phyloP scores from a whole-genome alignment of 2,113 vertebrate species.

The Rhombomys opimus region DNA sequence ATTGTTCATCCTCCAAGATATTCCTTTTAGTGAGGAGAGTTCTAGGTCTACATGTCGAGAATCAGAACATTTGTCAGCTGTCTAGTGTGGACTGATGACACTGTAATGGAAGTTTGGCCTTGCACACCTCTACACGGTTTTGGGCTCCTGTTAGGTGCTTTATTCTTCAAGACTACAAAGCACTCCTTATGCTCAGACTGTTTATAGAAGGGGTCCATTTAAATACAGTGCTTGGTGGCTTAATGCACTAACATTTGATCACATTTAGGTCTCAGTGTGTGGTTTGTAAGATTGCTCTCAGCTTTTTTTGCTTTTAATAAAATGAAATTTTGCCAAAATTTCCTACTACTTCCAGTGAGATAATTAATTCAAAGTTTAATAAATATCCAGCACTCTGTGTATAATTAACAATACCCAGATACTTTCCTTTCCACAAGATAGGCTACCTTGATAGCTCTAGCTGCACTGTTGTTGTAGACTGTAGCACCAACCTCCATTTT shows the following conservation, averaged over 20 bases:
- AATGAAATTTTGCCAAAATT: background rate
- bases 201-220: background rate
- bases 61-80: background rate
- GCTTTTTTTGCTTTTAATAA: background rate
- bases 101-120: background rate
- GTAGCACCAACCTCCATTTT: background rate
- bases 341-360: background rate
- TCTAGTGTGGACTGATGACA: background rate
- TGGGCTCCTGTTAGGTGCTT: background rate
- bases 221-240: background rate
- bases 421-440: background rate
- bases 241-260: background rate
- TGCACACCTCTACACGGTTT: background rate
- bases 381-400: background rate
- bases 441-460: background rate
- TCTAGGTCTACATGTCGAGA: background rate
- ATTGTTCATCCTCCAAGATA: background rate
- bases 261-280: background rate
- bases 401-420: background rate
- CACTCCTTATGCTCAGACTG: background rate
- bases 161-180: background rate
- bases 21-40: background rate
- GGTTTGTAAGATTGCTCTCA: background rate
- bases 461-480: background rate
- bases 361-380: constrained; percentile 28